Conservation (phyloP, 2,888 invertebrate species). For the Phlogophora meticulosa region DNA sequence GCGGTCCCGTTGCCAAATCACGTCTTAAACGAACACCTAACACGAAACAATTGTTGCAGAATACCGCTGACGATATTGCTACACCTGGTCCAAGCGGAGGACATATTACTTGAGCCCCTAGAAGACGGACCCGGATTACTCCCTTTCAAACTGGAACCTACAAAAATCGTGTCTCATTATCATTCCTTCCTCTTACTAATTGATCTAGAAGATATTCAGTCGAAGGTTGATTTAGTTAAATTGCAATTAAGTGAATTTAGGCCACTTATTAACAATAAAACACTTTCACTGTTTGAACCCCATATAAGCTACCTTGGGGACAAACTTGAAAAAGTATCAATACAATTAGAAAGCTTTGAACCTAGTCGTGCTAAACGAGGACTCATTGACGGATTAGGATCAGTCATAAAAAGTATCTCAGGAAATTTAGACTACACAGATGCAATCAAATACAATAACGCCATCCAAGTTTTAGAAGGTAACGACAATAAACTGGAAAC, state of each 20-base stretch:
- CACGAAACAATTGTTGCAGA: slow-evolving; percentile 17
- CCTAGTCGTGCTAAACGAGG: too few species aligned
- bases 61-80: slow-evolving; percentile 21
- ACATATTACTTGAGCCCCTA: slow-evolving; percentile 43
- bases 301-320: slow-evolving; percentile 5
- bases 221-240: slow-evolving; percentile 23
- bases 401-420: slow-evolving; percentile 2
- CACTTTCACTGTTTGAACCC: slow-evolving; percentile 7
- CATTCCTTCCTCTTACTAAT: too few species aligned
- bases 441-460: slow-evolving; percentile 9
- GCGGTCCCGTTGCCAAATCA: slow-evolving; percentile 23
- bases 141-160: too few species aligned
- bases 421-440: slow-evolving; percentile 13
- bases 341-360: slow-evolving; percentile 9
- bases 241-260: slow-evolving; percentile 33
- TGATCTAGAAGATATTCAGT: too few species aligned
- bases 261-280: slow-evolving; percentile 16
- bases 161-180: too few species aligned
- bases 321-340: slow-evolving; percentile 8
- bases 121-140: too few species aligned
- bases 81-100: slow-evolving; percentile 24
- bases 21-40: slow-evolving; percentile 15
- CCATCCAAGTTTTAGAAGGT: slow-evolving; percentile 1
- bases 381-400: slow-evolving; percentile 17
- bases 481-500: not conserved